These are phyloP conservation scores for Pristionchus japonicus DNA, from an alignment of 2,888 invertebrate species.

Conservation along the genomic window DNA sequence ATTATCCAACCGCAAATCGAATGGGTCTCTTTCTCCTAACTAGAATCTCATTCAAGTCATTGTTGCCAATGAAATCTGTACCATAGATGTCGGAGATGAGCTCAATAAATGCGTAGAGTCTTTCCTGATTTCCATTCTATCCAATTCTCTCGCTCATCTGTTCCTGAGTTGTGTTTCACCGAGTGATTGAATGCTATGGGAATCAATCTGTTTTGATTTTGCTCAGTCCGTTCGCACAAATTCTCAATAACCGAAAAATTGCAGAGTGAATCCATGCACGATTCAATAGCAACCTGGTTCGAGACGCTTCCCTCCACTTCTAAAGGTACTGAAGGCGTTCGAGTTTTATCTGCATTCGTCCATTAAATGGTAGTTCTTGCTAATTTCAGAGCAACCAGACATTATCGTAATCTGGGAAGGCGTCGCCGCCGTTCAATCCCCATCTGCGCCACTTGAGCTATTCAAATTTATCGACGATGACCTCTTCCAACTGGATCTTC, in stretches of 20 bases:
- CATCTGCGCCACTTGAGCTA: not conserved
- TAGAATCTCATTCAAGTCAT: too few species aligned
- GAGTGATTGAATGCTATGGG: not conserved
- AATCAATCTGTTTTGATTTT: not conserved
- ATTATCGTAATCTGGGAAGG: not conserved
- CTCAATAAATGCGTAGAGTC: too few species aligned
- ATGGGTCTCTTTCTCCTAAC: too few species aligned
- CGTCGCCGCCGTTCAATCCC: not conserved
- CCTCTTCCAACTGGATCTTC: not conserved
- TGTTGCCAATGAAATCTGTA: too few species aligned
- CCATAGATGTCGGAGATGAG: too few species aligned
- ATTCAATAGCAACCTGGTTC: not conserved
- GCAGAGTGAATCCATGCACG: not conserved
- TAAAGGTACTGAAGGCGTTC: not conserved
- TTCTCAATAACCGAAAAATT: not conserved
- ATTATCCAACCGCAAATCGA: not conserved
- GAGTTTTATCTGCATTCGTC: too few species aligned
- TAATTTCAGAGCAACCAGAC: not conserved
- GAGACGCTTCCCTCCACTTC: slow-evolving; percentile 21
- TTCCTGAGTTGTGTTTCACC: not conserved
- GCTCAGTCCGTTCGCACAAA: too few species aligned
- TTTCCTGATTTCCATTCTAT: not conserved
- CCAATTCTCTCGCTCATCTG: not conserved
- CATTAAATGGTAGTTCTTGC: too few species aligned
- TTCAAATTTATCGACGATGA: slow-evolving; percentile 14